phyloP scores from a whole-genome alignment of 2,888 invertebrate species.

The Anthophora plumipes region DNA sequence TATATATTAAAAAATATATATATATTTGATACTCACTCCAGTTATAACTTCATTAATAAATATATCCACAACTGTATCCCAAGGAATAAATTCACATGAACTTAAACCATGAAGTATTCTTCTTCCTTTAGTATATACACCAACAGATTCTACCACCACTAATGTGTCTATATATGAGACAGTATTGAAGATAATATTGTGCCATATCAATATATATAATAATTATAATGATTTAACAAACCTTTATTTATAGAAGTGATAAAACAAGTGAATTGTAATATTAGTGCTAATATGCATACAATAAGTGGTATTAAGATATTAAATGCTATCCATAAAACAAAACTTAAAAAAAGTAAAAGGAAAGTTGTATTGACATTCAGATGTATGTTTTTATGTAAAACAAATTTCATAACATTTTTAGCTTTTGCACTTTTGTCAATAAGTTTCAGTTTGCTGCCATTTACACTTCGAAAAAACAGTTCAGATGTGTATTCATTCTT shows the following conservation, averaged over 20 bases:
- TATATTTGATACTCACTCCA: constrained; percentile 73
- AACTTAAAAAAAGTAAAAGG: constrained; percentile 55
- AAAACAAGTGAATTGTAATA: constrained; percentile 67
- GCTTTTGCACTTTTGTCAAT: constrained; percentile 54
- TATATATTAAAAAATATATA: not conserved
- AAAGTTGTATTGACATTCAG: constrained; percentile 62
- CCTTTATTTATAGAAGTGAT: constrained; percentile 73
- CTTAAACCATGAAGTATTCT: constrained; percentile 70
- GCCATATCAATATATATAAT: not conserved
- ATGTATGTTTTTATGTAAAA: constrained; percentile 59
- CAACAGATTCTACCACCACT: constrained; percentile 79
- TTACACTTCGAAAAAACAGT: constrained; percentile 62
- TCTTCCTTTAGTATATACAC: constrained; percentile 79
- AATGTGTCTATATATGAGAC: constrained; percentile 76
- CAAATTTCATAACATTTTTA: constrained; percentile 73
- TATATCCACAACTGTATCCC: constrained; percentile 81
- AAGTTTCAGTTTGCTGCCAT: constrained; percentile 64
- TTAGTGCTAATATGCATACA: constrained; percentile 53
- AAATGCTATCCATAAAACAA: constrained; percentile 63
- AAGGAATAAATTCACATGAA: constrained; percentile 79
- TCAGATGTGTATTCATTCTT: constrained; percentile 32
- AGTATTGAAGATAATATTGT: not conserved
- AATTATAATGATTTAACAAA: constrained; percentile 56
- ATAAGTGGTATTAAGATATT: constrained; percentile 49
- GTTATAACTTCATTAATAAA: constrained; percentile 83